These are phyloP conservation scores for Coryphaenoides rupestris DNA, from an alignment of 2,113 vertebrate genomes.

Conservation along the genomic window DNA sequence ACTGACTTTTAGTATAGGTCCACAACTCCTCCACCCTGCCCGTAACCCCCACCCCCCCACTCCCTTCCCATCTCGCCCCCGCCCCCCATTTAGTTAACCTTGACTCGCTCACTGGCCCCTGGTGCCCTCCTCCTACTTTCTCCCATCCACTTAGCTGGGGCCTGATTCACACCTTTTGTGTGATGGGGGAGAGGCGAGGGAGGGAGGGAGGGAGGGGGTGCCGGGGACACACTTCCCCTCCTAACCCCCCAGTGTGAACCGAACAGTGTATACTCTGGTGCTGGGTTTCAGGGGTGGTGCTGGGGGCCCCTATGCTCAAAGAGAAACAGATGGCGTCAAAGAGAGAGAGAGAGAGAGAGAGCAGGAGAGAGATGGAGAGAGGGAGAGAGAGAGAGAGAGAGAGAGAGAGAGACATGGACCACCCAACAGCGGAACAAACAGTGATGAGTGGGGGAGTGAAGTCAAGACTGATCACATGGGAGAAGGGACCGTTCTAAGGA, in stretches of 20 bases:
- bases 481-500: slow-evolving; percentile 37
- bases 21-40: no score
- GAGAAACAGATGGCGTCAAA: slow-evolving; percentile 57
- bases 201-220: no score
- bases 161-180: slow-evolving; percentile 50
- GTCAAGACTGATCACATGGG: slow-evolving; percentile 49
- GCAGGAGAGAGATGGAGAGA: slow-evolving; percentile 31
- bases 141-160: slow-evolving; percentile 27
- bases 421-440: slow-evolving; percentile 64
- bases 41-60: no score
- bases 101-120: slow-evolving; percentile 51
- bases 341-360: slow-evolving; percentile 9
- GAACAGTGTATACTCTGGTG: slow-evolving; percentile 68
- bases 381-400: slow-evolving; percentile 20
- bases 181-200: slow-evolving; percentile 33
- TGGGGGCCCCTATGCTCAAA: slow-evolving; percentile 43
- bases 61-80: slow-evolving; percentile 5
- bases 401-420: slow-evolving; percentile 49
- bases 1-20: no score
- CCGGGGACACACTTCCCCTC: slow-evolving; percentile 52
- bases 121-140: slow-evolving; percentile 11
- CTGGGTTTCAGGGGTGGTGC: slow-evolving; percentile 54
- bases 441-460: slow-evolving; percentile 51
- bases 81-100: slow-evolving; percentile 45
- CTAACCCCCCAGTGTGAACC: slow-evolving; percentile 65